Conservation (phyloP, 2,113 vertebrate genomes). For the Pseudorhombus dupliciocellatus region DNA sequence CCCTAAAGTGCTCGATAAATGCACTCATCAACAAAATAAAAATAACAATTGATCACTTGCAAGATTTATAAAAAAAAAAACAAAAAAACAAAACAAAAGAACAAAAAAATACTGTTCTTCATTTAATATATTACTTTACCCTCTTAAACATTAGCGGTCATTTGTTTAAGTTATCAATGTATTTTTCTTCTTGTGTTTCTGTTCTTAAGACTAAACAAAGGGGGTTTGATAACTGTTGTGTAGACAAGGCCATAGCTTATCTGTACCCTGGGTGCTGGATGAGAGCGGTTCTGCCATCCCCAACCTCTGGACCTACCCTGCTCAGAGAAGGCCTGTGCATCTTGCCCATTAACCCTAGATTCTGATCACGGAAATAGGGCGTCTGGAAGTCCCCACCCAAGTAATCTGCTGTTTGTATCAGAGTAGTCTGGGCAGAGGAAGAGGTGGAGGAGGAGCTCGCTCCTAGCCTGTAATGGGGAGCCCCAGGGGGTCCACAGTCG, state of each 20-base stretch:
- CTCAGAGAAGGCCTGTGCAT: constrained; percentile 91
- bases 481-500: constrained; percentile 87
- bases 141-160: constrained; percentile 74
- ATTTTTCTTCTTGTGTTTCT: constrained; percentile 68
- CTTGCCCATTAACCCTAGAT: constrained; percentile 93
- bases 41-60: constrained; percentile 81
- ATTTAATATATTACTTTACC: constrained; percentile 80
- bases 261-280: constrained; percentile 99
- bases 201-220: constrained; percentile 82
- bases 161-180: constrained; percentile 74
- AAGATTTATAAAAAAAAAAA: constrained; percentile 70
- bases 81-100: constrained; percentile 37
- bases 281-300: constrained; percentile 91
- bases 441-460: constrained; percentile 77
- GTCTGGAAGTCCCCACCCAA: constrained; percentile 96
- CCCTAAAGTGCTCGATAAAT: constrained; percentile 63
- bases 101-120: constrained; percentile 72
- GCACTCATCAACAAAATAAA: constrained; percentile 61
- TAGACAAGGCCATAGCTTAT: constrained; percentile 89
- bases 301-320: constrained; percentile 88
- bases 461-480: constrained; percentile 91
- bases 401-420: constrained; percentile 98
- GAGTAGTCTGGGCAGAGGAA: constrained; percentile 88
- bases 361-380: constrained; percentile 98
- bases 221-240: constrained; percentile 72